Evolutionary conservation across 2,113 vertebrate species (phyloP).

Genomic region (Pogonocichla stellata): DNA sequence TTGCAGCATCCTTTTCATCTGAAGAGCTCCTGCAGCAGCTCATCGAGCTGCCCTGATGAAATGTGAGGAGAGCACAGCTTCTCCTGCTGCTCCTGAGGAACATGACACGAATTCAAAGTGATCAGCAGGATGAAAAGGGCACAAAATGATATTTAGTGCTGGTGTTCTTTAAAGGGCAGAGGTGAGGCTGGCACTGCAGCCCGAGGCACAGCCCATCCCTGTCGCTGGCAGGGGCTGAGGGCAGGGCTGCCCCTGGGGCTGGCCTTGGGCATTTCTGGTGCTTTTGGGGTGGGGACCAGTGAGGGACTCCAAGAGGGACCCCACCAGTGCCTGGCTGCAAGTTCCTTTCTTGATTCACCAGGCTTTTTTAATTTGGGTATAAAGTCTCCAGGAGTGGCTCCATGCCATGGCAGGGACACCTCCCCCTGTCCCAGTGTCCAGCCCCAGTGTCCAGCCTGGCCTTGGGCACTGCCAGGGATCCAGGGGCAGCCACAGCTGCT

Average conservation of each 20-base stretch:
- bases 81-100: background rate
- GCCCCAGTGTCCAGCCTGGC: background rate
- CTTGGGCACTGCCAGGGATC: background rate
- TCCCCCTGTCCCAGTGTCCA: background rate
- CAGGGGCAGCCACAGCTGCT: background rate
- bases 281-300: background rate
- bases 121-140: background rate
- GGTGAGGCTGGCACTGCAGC: background rate
- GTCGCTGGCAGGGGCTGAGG: background rate
- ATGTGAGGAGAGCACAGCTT: background rate
- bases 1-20: background rate
- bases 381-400: background rate
- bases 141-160: background rate
- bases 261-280: background rate
- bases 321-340: background rate
- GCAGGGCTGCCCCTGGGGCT: background rate
- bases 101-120: background rate
- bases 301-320: too few relatives aligned
- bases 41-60: background rate
- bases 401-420: background rate
- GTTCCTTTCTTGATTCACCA: rapidly evolving
- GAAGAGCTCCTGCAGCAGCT: background rate
- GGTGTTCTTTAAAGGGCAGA: background rate
- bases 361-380: too few relatives aligned
- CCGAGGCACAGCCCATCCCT: background rate